Evolutionary conservation across 2,888 invertebrate genomes (phyloP).

Genomic region (Stenurella melanura): DNA sequence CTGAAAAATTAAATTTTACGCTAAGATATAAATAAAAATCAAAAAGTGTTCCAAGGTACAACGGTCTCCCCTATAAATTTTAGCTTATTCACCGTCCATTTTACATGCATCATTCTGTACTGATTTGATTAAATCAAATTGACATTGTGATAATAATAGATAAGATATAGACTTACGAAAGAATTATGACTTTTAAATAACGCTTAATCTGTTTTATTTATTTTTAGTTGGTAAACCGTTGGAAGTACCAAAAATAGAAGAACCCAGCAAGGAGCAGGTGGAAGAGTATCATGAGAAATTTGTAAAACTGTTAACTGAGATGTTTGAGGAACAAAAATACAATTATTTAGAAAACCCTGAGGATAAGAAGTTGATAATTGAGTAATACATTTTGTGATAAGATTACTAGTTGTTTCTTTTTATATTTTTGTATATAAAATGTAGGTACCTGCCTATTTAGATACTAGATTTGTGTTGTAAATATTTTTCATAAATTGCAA

Average conservation of each 20-base stretch:
- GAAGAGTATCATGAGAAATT: constrained; percentile 87
- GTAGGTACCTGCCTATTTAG: neutral
- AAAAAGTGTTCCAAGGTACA: too few relatives aligned
- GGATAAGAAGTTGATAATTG: constrained; percentile 69
- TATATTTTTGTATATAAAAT: constrained; percentile 33
- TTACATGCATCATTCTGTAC: too few relatives aligned
- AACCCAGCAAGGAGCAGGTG: constrained; percentile 86
- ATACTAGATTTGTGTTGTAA: neutral
- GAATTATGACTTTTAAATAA: neutral
- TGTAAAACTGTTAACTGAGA: constrained; percentile 78
- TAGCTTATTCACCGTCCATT: too few relatives aligned
- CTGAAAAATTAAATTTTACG: too few relatives aligned
- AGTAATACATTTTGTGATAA: constrained; percentile 11
- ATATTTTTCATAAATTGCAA: neutral
- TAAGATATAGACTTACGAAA: too few relatives aligned
- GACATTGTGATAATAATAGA: too few relatives aligned
- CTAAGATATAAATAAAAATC: too few relatives aligned
- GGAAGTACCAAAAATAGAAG: constrained; percentile 80
- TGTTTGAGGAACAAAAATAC: constrained; percentile 89
- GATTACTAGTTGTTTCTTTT: constrained; percentile 16
- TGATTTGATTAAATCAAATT: neutral
- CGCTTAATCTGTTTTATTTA: neutral
- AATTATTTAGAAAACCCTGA: constrained; percentile 82
- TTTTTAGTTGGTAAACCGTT: constrained; percentile 88
- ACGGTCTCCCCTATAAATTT: too few relatives aligned